Base-by-base conservation (phyloP, 2,888 invertebrate species). In the Oscheius sp. region DNA sequence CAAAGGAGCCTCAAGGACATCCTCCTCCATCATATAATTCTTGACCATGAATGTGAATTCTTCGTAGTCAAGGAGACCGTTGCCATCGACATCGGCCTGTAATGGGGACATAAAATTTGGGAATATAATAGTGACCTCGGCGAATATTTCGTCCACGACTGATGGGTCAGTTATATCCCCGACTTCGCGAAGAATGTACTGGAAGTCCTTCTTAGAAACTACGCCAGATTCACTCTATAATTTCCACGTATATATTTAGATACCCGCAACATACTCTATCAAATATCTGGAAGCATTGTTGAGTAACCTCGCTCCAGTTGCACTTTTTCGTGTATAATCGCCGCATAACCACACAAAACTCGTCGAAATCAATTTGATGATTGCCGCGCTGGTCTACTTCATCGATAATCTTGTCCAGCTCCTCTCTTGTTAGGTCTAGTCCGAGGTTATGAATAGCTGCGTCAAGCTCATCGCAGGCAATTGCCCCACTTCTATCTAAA, bases 311-410 rank as follows among this genome's bases (percentile, higher is more conserved):
- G 72, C 86, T 87, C 87, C 87, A 88, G 25, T 78, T 82, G 59
- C 81, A 76, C 55, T 86, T 86, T 78, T 87, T 87, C 76, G 85
- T 84, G 63, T 82, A 84, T 41, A 88, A 76, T 12, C 84, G 76
- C 69, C 82, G 71, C 84, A 84, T 84, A 21, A 84, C 83, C 29
- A 78, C 78, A 61, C 84, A 84, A 49, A 83, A 85, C 76, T 86
- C 87, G 72, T 87, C 86, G 58, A 87, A 86, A 64, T 88, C 87
- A 43, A 87, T 87, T 59, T 87, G 86, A 76, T 88, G 86, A 59
- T 87, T 87, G 35, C 87, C 87, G 23, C 87, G 76, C 76, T 86
- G 85, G 69, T 87, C 87, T 7, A 87, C 83, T 77, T 87, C 87
- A 56, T 84, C 78, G 59, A 87, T 87, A 59, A 87, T 81, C 75